phyloP scores from a whole-genome alignment of 2,888 invertebrate genomes.

The Osedax fenrisi region DNA sequence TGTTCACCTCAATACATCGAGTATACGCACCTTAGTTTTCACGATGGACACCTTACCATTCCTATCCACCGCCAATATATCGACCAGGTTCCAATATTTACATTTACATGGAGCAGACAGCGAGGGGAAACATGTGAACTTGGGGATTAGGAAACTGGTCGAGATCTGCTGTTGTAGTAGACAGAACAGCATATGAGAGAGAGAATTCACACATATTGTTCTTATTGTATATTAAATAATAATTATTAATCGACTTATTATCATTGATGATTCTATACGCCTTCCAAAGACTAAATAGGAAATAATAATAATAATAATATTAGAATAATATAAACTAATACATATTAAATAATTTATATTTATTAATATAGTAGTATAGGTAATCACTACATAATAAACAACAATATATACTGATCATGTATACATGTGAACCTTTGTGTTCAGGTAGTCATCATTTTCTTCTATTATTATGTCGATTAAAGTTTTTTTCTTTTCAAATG shows the following conservation, averaged over 20 bases:
- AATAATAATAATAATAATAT: no score
- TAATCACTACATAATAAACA: no score
- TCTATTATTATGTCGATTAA: neutral
- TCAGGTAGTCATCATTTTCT: neutral
- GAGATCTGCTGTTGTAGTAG: neutral
- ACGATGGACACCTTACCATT: slow-evolving; percentile 27
- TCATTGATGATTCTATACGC: no score
- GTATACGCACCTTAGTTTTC: slow-evolving; percentile 22
- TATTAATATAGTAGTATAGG: no score
- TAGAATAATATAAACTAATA: no score
- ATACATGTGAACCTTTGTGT: neutral
- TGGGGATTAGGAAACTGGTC: slow-evolving; percentile 22
- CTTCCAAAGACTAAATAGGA: no score
- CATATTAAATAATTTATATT: no score
- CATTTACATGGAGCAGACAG: slow-evolving; percentile 24
- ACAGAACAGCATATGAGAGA: neutral
- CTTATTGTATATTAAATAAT: no score
- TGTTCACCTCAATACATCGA: no score
- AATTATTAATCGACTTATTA: no score
- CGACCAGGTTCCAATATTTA: slow-evolving; percentile 28
- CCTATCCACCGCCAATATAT: slow-evolving; percentile 19
- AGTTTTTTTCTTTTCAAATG: neutral
- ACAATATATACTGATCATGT: neutral
- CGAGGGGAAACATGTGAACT: slow-evolving; percentile 30
- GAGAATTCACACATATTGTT: neutral